Percentiles rank a stretch among this genome's conserved stretches.
phyloP scores from a whole-genome alignment of 2,113 vertebrate species.

The Anseranas semipalmata region DNA sequence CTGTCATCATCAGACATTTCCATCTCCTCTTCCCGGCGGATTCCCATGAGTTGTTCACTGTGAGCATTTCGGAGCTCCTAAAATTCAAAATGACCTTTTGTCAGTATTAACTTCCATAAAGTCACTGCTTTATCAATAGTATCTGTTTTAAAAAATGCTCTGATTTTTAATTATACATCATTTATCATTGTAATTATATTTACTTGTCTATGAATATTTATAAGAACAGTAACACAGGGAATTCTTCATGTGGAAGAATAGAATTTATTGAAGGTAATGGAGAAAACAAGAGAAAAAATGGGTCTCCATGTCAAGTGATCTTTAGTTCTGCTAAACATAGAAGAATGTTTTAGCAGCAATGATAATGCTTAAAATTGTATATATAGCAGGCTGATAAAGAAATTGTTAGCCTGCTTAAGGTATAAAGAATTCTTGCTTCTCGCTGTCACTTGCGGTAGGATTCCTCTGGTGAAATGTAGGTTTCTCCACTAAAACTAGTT shows the following conservation, averaged over 20 bases:
- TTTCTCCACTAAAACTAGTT: background rate
- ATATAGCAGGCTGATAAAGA: background rate
- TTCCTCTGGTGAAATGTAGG: background rate
- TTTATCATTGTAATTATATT: constrained; percentile 26
- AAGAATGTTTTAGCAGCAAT: background rate
- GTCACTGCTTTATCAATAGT: background rate
- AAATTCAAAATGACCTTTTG: constrained; percentile 60
- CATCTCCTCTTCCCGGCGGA: constrained; percentile 95
- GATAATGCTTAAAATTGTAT: background rate
- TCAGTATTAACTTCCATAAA: constrained; percentile 15
- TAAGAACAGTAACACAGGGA: background rate
- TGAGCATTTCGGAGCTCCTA: constrained; percentile 95
- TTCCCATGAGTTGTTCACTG: constrained; percentile 96
- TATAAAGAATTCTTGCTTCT: background rate
- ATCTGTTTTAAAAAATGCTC: constrained; percentile 2
- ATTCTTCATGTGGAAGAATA: background rate
- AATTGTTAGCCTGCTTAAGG: background rate
- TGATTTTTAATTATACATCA: background rate
- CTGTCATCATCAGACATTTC: constrained; percentile 96
- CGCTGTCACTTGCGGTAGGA: background rate
- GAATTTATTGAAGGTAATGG: background rate
- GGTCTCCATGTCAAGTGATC: rapidly evolving
- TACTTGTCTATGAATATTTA: constrained; percentile 36
- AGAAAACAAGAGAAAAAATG: background rate
- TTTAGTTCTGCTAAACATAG: background rate